Conservation (phyloP, 2,888 invertebrate genomes). For the Xylocampa areola region DNA sequence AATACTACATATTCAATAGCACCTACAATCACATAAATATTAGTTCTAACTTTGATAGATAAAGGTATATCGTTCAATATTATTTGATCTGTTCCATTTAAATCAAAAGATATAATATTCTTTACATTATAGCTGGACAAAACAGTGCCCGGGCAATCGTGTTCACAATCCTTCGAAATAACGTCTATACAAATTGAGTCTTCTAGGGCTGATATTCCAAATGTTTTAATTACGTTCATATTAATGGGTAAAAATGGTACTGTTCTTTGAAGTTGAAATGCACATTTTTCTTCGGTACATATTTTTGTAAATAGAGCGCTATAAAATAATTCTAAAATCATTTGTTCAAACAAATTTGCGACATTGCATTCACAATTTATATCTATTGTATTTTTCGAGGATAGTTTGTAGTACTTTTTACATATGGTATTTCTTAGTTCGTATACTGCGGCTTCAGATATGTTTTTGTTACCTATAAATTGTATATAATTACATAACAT, state of each 20-base stretch:
- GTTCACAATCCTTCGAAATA: slow-evolving; percentile 31
- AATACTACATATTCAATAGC: slow-evolving; percentile 37
- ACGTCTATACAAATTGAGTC: slow-evolving; percentile 31
- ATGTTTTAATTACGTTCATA: slow-evolving; percentile 29
- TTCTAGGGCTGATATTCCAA: slow-evolving; percentile 33
- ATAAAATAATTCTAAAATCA: slow-evolving; percentile 29
- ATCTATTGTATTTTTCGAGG: slow-evolving; percentile 31
- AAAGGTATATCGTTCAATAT: slow-evolving; percentile 30
- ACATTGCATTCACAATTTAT: slow-evolving; percentile 29
- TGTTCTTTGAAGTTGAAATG: slow-evolving; percentile 29
- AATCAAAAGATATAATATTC: slow-evolving; percentile 32
- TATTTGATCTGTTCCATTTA: slow-evolving; percentile 33
- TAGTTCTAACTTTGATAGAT: slow-evolving; percentile 30
- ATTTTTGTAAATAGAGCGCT: slow-evolving; percentile 30
- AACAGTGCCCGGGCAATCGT: slow-evolving; percentile 32
- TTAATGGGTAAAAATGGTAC: slow-evolving; percentile 31
- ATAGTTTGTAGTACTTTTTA: slow-evolving; percentile 29
- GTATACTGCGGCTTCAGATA: slow-evolving; percentile 24
- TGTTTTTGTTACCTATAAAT: slow-evolving; percentile 29
- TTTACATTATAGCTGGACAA: slow-evolving; percentile 33
- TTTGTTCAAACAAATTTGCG: slow-evolving; percentile 29
- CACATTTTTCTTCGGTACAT: slow-evolving; percentile 35
- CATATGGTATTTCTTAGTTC: slow-evolving; percentile 33
- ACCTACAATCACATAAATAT: slow-evolving; percentile 31
- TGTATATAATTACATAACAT: slow-evolving; percentile 27